phyloP scores from a whole-genome alignment of 2,113 vertebrate genomes.

The Corythornis vintsioides region DNA sequence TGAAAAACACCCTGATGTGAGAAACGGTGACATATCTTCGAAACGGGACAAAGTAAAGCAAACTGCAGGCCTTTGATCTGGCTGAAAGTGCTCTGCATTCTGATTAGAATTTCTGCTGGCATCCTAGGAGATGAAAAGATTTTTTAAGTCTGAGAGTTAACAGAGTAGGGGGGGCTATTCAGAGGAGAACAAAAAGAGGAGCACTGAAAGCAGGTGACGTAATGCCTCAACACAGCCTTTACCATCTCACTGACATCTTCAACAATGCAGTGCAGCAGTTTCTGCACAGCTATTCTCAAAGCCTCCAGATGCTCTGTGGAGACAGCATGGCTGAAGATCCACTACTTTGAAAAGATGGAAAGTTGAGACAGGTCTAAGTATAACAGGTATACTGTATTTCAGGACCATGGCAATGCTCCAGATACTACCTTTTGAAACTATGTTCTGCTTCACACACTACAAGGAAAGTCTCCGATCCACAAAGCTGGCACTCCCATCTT shows the following conservation, averaged over 20 bases:
- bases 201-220: conserved; percentile 43
- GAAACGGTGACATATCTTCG: conserved; percentile 46
- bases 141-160: conserved; percentile 34
- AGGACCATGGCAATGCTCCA: background rate
- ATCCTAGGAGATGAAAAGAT: conserved; percentile 52
- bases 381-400: background rate
- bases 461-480: background rate
- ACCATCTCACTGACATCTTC: conserved; percentile 24
- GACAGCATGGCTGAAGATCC: background rate
- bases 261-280: background rate
- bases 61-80: conserved; percentile 45
- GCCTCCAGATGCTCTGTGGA: conserved; percentile 7
- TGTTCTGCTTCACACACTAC: background rate
- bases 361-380: background rate
- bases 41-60: conserved; percentile 29
- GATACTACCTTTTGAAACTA: background rate
- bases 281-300: background rate
- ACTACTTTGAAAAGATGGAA: background rate
- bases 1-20: conserved; percentile 21
- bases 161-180: background rate
- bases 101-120: conserved; percentile 41
- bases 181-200: conserved; percentile 56
- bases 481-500: background rate
- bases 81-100: conserved; percentile 53
- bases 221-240: conserved; percentile 44